These are phyloP conservation scores for Nothura maculosa DNA, from an alignment of 2,797 vertebrate genomes.

Conservation along the genomic window DNA sequence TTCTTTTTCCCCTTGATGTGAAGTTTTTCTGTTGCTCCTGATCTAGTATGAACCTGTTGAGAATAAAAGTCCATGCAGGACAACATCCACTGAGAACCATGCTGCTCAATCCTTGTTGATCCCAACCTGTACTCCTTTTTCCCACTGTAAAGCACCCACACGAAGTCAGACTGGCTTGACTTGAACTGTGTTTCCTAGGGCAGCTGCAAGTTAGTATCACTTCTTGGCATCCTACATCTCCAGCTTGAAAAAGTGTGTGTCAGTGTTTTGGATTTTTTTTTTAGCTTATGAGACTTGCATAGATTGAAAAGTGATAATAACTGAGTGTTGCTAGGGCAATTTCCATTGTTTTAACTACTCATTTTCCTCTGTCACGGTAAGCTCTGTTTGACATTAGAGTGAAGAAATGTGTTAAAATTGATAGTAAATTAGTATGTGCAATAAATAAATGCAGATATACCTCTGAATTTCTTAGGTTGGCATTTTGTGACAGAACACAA, in stretches of 20 bases:
- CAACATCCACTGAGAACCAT: not conserved
- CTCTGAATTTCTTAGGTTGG: conserved; percentile 17
- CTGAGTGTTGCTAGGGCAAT: not conserved
- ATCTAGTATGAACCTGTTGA: not conserved
- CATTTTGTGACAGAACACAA: not conserved
- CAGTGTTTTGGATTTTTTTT: not conserved
- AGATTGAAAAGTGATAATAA: not conserved
- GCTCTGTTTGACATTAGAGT: not conserved
- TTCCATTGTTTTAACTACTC: not conserved
- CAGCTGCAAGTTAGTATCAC: not conserved
- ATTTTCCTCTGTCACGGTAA: not conserved
- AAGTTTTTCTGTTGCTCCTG: not conserved
- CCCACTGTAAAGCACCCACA: not conserved
- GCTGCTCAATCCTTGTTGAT: not conserved
- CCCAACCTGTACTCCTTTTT: not conserved
- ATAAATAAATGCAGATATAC: not conserved
- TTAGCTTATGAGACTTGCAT: not conserved
- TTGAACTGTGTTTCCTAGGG: not conserved
- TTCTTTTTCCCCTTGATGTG: not conserved
- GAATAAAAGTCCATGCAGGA: not conserved
- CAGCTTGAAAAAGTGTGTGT: not conserved
- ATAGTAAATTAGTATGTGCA: not conserved
- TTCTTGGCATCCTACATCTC: not conserved
- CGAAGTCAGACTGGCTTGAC: not conserved
- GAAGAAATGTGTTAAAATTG: not conserved